Base-by-base conservation (phyloP, 2,113 vertebrate species). In the Vidua chalybeata region DNA sequence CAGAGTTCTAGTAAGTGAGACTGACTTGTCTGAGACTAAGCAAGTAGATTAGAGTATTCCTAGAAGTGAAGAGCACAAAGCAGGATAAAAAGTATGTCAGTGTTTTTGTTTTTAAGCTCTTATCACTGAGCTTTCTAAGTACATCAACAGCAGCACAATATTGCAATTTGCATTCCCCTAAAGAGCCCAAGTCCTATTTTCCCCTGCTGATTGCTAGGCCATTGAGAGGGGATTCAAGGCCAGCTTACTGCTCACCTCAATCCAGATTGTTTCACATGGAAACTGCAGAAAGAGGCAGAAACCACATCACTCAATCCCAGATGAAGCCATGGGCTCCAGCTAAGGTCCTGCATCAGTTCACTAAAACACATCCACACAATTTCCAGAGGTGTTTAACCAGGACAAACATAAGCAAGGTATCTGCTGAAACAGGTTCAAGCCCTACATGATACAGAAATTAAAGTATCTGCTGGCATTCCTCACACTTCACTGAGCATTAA, bases 221-320 rank as follows among this genome's bases (percentile, higher is more conserved):
- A 78, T 6, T 3, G 9, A 76, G 23, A 56, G 26, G 4, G 9
- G 30, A 74, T 41, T 64, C 49, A 46, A 68, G 43, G 64, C 31
- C 62, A 87, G 49, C 7, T 80, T 28, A 43, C 23, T 35, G 64
- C 55, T 92, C 10, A 1, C 30, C 39, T 13, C 49, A 69, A 7
- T 30, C 33, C 69, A 82, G 62, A 66, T 0, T 11, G 48, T 33
- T 68, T 73, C 77, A 75, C 48, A 72, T 6, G 7, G 23, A 64
- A 72, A 81, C 10, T 3, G 0, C 8, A 7, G 49, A 63, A 66
- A 71, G 46, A 51, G 11, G 46, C 43, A 84, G 46, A 77, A 67
- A 51, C 35, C 66, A 27, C 1, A 0, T 24, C 37, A 52, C 19
- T 39, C 30, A 31, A 2, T 15, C n/a, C 31, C 3, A 1, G 56